These are phyloP conservation scores for Melitaea cinxia DNA, from an alignment of 1,140 invertebrate species.

Conservation along the genomic window DNA sequence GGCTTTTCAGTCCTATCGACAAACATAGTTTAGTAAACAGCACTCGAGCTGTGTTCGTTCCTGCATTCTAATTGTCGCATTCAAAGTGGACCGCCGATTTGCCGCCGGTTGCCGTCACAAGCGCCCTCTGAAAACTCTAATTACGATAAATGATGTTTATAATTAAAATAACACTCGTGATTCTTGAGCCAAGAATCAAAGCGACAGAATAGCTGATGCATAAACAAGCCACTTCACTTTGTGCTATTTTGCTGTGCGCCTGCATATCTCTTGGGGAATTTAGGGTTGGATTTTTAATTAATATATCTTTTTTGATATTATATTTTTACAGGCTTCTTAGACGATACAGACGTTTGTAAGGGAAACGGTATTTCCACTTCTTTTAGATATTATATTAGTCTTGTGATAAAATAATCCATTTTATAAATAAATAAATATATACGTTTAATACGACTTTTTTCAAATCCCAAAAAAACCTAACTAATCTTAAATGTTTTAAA, in stretches of 20 bases:
- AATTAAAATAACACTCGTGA: slow-evolving; percentile 77
- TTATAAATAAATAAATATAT: too few species aligned
- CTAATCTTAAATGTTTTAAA: too few species aligned
- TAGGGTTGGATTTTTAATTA: slow-evolving; percentile 34
- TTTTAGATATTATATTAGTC: too few species aligned
- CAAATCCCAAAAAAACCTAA: too few species aligned
- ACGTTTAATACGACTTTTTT: too few species aligned
- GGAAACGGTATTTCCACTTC: too few species aligned
- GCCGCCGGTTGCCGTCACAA: slow-evolving; percentile 52
- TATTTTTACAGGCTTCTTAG: not conserved
- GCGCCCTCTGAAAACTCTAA: slow-evolving; percentile 66
- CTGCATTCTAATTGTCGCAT: slow-evolving; percentile 65
- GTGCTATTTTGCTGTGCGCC: slow-evolving; percentile 54
- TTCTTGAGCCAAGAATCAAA: slow-evolving; percentile 61
- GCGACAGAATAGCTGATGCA: slow-evolving; percentile 57
- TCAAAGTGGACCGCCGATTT: slow-evolving; percentile 62
- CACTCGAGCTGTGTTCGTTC: slow-evolving; percentile 44
- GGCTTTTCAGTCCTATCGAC: slow-evolving; percentile 46
- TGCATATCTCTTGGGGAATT: slow-evolving; percentile 49
- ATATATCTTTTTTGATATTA: slow-evolving; percentile 4
- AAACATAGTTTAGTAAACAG: slow-evolving; percentile 61
- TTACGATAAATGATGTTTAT: slow-evolving; percentile 79
- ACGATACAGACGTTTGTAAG: too few species aligned
- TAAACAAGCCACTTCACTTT: slow-evolving; percentile 65
- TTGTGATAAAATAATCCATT: too few species aligned